Base-by-base conservation (phyloP, 2,888 invertebrate genomes). In the Pasiphila rectangulata region DNA sequence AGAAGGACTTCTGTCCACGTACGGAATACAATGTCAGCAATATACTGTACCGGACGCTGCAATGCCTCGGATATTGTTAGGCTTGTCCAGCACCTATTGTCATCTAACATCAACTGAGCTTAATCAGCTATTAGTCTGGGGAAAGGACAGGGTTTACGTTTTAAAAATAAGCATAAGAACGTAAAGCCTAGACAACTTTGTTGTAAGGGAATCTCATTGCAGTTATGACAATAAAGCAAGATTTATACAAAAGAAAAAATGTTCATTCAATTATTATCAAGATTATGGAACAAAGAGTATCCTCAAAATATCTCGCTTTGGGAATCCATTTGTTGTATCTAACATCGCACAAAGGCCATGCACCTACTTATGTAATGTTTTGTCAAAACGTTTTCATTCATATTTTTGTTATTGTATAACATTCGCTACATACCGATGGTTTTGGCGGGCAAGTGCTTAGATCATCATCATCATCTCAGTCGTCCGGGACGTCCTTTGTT, bases 251-350 rank as follows among this genome's bases (percentile, higher is more conserved):
- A 50, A 56, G 51, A 64, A 70, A 70, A 67, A 68, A 67, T 69
- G 59, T 52, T 60, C 64, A 69, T 74, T 72, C 62, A 73, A 67
- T 66, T 69, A 52, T 62, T 59, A 73, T 73, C 72, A 67, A 64
- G 71, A 74, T 75, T 56, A 56, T 46, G 46, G 49, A 59, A 74
- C 73, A 75, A 73, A 73, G 74, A 65, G 64, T 61, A 66, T 69
- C 64, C 62, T 65, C 30, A 32, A 64, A 67, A 70, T 64, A 63
- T 59, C 60, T 56, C 52, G 59, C 61, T 67, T 73, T 72, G 73
- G 65, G 72, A 74, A 74, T 61, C 64, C 63, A 65, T 67, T 69
- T 59, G 54, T 53, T 47, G 57, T 64, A 62, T 67, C 65, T 67
- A 43, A 45, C 58, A 65, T 59, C 59, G 48, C 40, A 44, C 50